Percentiles rank a stretch among this genome's conserved stretches.
Conservation (phyloP, 2,113 vertebrate genomes). For the Anser cygnoides region DNA sequence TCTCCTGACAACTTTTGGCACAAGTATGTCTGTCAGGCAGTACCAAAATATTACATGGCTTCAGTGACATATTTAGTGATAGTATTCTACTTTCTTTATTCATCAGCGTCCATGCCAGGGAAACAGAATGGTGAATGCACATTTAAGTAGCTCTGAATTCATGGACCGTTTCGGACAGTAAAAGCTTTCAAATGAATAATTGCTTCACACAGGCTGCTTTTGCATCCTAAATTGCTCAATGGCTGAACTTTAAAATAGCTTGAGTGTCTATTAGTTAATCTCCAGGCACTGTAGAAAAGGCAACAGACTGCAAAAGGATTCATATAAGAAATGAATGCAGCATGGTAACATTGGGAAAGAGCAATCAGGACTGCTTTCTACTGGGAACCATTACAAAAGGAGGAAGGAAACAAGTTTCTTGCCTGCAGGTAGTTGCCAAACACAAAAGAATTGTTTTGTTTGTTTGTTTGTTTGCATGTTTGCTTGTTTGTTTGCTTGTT, state of each 20-base stretch:
- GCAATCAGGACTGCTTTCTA: not conserved
- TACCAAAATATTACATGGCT: not conserved
- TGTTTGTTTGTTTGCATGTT: no score
- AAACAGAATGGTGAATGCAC: slow-evolving; percentile 22
- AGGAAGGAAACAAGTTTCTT: not conserved
- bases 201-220: slow-evolving; percentile 39
- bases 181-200: slow-evolving; percentile 61
- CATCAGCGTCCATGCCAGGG: slow-evolving; percentile 3
- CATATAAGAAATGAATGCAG: not conserved
- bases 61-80: not conserved
- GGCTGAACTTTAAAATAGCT: slow-evolving; percentile 10
- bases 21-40: not conserved
- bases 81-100: slow-evolving; percentile 9
- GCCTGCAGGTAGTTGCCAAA: not conserved
- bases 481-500: not conserved
- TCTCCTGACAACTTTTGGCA: not conserved
- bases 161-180: slow-evolving; percentile 43
- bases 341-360: not conserved
- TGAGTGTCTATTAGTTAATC: slow-evolving; percentile 42
- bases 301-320: slow-evolving; percentile 11
- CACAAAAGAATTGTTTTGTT: not conserved
- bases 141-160: slow-evolving; percentile 59
- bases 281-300: not conserved
- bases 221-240: slow-evolving; percentile 15
- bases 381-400: not conserved